Evolutionary conservation across 2,888 invertebrate genomes (phyloP), one percentile per base, ranked within the genome.

Genomic region (Linyphia triangularis): DNA sequence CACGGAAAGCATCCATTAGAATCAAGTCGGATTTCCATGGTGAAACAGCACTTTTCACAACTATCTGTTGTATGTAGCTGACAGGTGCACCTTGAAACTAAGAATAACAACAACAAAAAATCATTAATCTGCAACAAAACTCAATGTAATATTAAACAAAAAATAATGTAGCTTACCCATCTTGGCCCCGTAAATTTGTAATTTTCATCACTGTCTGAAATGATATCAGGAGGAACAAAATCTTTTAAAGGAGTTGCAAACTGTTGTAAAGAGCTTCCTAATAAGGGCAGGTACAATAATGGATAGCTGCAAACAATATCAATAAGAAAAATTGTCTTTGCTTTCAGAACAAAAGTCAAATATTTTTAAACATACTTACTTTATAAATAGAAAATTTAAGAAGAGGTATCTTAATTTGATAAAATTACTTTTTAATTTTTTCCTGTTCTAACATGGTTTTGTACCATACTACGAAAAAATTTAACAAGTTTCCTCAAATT

Each of bases 1-100:
- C 97, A 91, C 98, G 94, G 93, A 98, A 97, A 65, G 98, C 98
- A 94, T 98, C 98, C 92, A 96, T 96, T 91, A 97, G 83, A 91
- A 95, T 95, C 91, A 98, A 93, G 91, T 96, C 96, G 90, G 95
- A 94, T 84, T 95, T 95, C 98, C 98, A 98, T 83, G 98, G 98
- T 89, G 96, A 94, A 10, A 98, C 97, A 88, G 96, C 96, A 92
- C 94, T 92, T 92, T 95, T 93, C 78, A 93, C 91, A 61, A 93
- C 91, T 65, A 93, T 92, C 92, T 93, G 92, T 91, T 94, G 94
- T 51, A 94, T 92, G 91, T 94, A 94, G 13, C 93, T 93, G 24
- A 93, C 92, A 19, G 94, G 93, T 72, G 92, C 91, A 3, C 93
- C 94, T 89, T 92, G 92, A 90, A 93, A 93, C 94, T 93, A 91